phyloP scores from a whole-genome alignment of 2,113 vertebrate genomes.

The Rattus rattus region DNA sequence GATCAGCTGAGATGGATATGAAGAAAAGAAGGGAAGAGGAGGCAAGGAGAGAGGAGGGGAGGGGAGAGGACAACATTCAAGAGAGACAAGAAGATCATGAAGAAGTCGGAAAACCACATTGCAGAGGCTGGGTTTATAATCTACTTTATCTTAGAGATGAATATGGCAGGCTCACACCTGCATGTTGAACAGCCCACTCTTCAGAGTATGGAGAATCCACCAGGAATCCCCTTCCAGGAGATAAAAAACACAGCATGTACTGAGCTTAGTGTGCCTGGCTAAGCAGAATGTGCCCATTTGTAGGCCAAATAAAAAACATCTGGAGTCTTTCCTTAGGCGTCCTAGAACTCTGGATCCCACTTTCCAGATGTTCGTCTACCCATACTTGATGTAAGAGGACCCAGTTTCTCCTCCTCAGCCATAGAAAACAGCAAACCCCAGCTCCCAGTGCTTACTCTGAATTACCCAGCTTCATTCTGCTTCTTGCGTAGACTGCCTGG shows the following conservation, averaged over 20 bases:
- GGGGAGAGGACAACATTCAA: background rate
- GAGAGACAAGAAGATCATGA: background rate
- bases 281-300: background rate
- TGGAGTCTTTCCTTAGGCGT: background rate
- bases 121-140: background rate
- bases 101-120: background rate
- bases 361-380: background rate
- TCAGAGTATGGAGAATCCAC: background rate
- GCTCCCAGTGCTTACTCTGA: background rate
- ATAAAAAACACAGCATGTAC: background rate
- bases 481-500: background rate
- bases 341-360: background rate
- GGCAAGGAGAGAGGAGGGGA: no score
- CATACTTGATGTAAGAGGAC: background rate
- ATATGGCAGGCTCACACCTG: background rate
- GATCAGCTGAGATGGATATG: no score
- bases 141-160: background rate
- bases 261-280: background rate
- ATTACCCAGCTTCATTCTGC: background rate
- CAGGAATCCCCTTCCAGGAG: background rate
- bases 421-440: background rate
- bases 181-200: background rate
- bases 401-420: background rate
- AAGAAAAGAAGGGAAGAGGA: fast-evolving
- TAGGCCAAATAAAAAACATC: background rate